These are phyloP conservation scores for Diachasma alloeum DNA, from an alignment of 1,140 invertebrate species.

Conservation along the genomic window DNA sequence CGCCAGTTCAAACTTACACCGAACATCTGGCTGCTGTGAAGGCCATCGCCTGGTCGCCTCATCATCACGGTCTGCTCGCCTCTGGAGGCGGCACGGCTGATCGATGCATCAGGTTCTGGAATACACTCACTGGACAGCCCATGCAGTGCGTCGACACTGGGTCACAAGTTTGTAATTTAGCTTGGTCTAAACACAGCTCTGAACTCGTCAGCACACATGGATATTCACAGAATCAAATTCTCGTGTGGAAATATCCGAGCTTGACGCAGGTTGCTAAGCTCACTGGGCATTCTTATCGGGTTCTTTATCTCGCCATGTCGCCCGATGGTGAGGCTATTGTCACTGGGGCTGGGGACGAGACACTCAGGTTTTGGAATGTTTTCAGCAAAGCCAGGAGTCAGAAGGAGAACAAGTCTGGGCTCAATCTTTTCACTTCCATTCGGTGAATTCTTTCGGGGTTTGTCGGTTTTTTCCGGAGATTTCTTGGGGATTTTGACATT, in stretches of 20 bases:
- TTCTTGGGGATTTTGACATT: neutral
- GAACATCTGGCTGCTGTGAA: slow-evolving; percentile 98
- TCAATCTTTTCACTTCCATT: slow-evolving; percentile 94
- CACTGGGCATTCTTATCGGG: slow-evolving; percentile 96
- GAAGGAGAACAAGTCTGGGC: slow-evolving; percentile 95
- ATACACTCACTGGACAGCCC: slow-evolving; percentile 98
- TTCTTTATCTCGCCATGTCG: slow-evolving; percentile 96
- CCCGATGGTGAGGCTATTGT: slow-evolving; percentile 99
- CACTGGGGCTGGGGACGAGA: slow-evolving; percentile 99
- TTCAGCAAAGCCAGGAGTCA: slow-evolving; percentile 97
- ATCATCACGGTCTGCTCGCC: slow-evolving; percentile 97
- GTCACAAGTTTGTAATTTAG: slow-evolving; percentile 98
- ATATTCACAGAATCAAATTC: slow-evolving; percentile 99
- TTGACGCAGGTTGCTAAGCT: slow-evolving; percentile 97
- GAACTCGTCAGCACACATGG: slow-evolving; percentile 99
- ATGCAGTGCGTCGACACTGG: slow-evolving; percentile 99
- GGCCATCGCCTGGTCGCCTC: slow-evolving; percentile 99
- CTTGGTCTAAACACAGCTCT: slow-evolving; percentile 99
- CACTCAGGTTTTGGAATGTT: slow-evolving; percentile 98
- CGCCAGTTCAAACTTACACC: slow-evolving; percentile 94
- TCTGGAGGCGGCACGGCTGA: slow-evolving; percentile 99
- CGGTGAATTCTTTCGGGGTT: slow-evolving; percentile 62
- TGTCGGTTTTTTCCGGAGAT: neutral
- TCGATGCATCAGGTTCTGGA: slow-evolving; percentile 98
- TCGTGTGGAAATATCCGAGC: slow-evolving; percentile 99